Conservation (phyloP, 2,797 vertebrate species). For the Scomberomorus guttatus region DNA sequence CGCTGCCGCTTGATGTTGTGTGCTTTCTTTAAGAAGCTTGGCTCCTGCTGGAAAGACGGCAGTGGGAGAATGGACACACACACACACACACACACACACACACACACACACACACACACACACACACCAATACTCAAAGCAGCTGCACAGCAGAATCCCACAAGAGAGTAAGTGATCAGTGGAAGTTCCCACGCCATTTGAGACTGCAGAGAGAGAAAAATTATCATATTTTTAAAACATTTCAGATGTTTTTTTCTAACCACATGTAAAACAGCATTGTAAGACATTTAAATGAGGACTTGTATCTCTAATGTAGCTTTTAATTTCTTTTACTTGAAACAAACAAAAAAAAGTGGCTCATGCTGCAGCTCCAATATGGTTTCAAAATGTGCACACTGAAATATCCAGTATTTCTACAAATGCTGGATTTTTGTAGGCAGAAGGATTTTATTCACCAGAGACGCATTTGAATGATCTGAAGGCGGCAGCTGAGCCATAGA, state of each 20-base stretch:
- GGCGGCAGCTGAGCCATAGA: conserved; percentile 25
- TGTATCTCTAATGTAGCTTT: conserved; percentile 20
- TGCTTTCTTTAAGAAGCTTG: conserved; percentile 71
- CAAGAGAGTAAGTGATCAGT: conserved; percentile 56
- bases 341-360: conserved; percentile 38
- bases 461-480: conserved; percentile 41
- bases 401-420: conserved; percentile 43
- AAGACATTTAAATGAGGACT: conserved; percentile 2
- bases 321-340: conserved; percentile 31
- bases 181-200: conserved; percentile 45
- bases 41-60: conserved; percentile 59
- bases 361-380: conserved; percentile 23
- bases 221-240: conserved; percentile 20
- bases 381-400: conserved; percentile 27
- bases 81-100: conserved; percentile 10
- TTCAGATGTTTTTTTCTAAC: conserved; percentile 15
- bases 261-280: conserved; percentile 18
- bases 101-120: conserved; percentile 17
- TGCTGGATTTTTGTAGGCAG: conserved; percentile 26
- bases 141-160: conserved; percentile 46
- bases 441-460: conserved; percentile 38
- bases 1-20: conserved; percentile 58
- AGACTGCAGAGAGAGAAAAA: conserved; percentile 26
- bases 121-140: conserved; percentile 37
- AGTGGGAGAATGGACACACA: conserved; percentile 31